Conservation (phyloP, 2,888 invertebrate species). For the Nudaria mundana region DNA sequence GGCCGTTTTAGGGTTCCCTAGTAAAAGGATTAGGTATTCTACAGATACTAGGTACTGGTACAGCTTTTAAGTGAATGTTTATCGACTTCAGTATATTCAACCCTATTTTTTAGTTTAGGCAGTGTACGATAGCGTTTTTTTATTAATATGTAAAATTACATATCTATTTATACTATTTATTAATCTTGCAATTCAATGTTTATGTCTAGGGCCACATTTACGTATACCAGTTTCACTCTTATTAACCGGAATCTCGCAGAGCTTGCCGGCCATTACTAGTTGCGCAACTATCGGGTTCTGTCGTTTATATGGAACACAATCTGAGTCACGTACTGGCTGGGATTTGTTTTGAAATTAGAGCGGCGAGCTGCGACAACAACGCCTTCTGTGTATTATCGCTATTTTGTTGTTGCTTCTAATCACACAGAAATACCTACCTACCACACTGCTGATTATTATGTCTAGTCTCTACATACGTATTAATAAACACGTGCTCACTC, state of each 20-base stretch:
- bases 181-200: too few species aligned
- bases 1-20: not conserved
- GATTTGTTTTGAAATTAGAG: slow-evolving; percentile 80
- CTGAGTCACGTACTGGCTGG: slow-evolving; percentile 76
- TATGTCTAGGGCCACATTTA: slow-evolving; percentile 41
- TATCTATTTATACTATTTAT: slow-evolving; percentile 16
- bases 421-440: slow-evolving; percentile 34
- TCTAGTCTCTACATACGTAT: too few species aligned
- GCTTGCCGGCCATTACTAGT: slow-evolving; percentile 39
- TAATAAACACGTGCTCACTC: not conserved
- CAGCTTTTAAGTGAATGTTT: too few species aligned
- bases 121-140: too few species aligned
- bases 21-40: too few species aligned
- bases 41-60: too few species aligned
- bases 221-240: slow-evolving; percentile 67
- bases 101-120: too few species aligned
- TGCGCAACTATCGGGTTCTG: slow-evolving; percentile 55
- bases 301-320: slow-evolving; percentile 66
- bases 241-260: slow-evolving; percentile 50
- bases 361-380: slow-evolving; percentile 64
- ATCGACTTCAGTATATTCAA: too few species aligned
- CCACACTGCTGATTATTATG: slow-evolving; percentile 15
- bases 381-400: slow-evolving; percentile 71
- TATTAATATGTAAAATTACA: not conserved
- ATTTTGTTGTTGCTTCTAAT: slow-evolving; percentile 68